These are phyloP conservation scores for Clarias magur DNA, from an alignment of 2,113 vertebrate species.

Conservation along the genomic window DNA sequence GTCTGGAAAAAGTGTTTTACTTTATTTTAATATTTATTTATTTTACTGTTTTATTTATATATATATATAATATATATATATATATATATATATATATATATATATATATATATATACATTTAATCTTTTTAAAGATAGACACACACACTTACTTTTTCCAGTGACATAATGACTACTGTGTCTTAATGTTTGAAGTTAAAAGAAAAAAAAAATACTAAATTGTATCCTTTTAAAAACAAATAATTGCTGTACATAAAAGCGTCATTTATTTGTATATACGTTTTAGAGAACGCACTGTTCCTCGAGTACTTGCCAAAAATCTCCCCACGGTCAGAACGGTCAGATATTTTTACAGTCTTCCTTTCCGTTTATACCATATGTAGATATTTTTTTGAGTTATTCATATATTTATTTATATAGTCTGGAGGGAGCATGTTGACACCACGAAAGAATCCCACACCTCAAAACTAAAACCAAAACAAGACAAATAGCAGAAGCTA, in stretches of 20 bases:
- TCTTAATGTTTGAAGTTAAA: not conserved
- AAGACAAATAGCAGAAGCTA: slow-evolving; percentile 21
- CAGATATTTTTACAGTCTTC: not conserved
- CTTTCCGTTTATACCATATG: too few relatives aligned
- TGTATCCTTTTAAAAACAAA: not conserved
- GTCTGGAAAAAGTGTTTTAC: too few relatives aligned
- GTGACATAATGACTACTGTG: not conserved
- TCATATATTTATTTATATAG: too few relatives aligned
- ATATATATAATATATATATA: too few relatives aligned
- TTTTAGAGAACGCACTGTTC: not conserved
- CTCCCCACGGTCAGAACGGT: not conserved
- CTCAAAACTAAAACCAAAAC: slow-evolving; percentile 28
- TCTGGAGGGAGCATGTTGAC: not conserved
- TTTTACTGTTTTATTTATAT: too few relatives aligned
- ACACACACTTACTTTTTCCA: not conserved
- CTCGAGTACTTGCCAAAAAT: not conserved
- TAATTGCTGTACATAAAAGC: not conserved
- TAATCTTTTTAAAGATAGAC: not conserved
- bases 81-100: too few relatives aligned
- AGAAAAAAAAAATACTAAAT: not conserved
- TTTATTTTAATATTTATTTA: too few relatives aligned
- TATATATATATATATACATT: too few relatives aligned
- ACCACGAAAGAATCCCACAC: slow-evolving; percentile 21
- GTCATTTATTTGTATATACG: too few relatives aligned
- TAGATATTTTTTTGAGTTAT: too few relatives aligned